Base-by-base conservation (phyloP, 2,113 vertebrate species). In the Jacana jacana region DNA sequence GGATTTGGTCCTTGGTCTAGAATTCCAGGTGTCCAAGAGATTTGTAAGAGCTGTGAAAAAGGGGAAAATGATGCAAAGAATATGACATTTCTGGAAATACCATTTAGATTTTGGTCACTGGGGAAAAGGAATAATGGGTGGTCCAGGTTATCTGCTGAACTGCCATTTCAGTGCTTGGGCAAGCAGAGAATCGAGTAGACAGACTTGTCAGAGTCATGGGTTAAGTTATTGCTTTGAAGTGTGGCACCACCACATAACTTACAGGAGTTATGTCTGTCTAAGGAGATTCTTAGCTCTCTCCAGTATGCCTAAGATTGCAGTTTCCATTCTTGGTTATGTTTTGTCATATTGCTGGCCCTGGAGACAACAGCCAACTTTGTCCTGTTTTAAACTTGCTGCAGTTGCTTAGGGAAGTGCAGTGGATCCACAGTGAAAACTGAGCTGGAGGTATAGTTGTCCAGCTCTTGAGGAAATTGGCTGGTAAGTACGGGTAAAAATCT, bases 21-120 rank as follows among this genome's bases (percentile, higher is more conserved):
- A 76, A 91, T 89, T 89, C 81, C 96, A 94, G 81, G 83, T 94
- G 77, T 80, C 92, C 60, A 57, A 91, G 73, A 94, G 73, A 91
- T 96, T 93, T 94, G 52, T 81, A 93, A 91, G 78, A 89, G 54
- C 70, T 91, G 79, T 88, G 76, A 84, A 89, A 86, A 94, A 48
- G 24, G 39, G 37, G 37, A 77, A 94, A 97, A 90, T 48, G 25
- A 63, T 27, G 15, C 68, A 94, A 97, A 91, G 60, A 90, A 83
- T 86, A 82, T 4, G 25, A 89, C 86, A 89, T 95, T 97, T 93
- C 94, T 96, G 88, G 88, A 97, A 94, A 95, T 87, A 95, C 72
- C n/a, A 84, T 96, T 97, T 96, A 93, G 82, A 96, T 92, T 96
- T 92, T 94, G 85, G 82, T 95, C 63, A 89, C 64, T 51, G 51